These are phyloP conservation scores for Sciurus niger DNA, from an alignment of 2,113 vertebrate genomes.

Conservation along the genomic window DNA sequence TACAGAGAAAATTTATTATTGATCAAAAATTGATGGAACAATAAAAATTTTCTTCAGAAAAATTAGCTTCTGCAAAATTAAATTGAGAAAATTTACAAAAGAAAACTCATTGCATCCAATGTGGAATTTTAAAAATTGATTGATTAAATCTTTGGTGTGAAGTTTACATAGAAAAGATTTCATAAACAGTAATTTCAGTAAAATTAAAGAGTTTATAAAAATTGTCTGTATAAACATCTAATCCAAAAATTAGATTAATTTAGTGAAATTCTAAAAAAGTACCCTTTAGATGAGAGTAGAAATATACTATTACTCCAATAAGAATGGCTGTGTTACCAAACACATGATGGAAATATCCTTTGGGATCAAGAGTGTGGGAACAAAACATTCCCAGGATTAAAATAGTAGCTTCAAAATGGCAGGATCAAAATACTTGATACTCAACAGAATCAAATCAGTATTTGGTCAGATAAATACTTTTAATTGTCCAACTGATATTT, in stretches of 20 bases:
- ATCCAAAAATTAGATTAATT: slow-evolving; percentile 31
- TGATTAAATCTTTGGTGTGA: background rate
- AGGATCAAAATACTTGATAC: background rate
- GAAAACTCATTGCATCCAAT: background rate
- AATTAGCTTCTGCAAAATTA: slow-evolving; percentile 4
- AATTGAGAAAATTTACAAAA: slow-evolving; percentile 2
- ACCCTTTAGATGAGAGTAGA: background rate
- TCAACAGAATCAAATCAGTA: slow-evolving; percentile 6
- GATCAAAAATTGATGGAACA: background rate
- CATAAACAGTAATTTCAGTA: slow-evolving; percentile 27
- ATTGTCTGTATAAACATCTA: background rate
- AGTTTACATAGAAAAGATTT: slow-evolving; percentile 9
- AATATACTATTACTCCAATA: background rate
- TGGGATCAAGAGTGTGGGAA: background rate
- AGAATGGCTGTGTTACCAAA: background rate
- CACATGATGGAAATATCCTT: background rate
- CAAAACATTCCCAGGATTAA: background rate
- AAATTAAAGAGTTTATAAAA: slow-evolving; percentile 16
- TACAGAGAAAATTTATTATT: background rate
- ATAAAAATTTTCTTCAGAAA: background rate
- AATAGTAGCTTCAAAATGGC: background rate
- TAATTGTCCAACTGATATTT: background rate
- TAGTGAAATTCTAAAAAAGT: background rate
- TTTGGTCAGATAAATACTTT: slow-evolving; percentile 4
- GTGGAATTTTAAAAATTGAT: background rate